Base-by-base conservation (phyloP, 1,140 invertebrate species). In the Drosophila gunungcola region DNA sequence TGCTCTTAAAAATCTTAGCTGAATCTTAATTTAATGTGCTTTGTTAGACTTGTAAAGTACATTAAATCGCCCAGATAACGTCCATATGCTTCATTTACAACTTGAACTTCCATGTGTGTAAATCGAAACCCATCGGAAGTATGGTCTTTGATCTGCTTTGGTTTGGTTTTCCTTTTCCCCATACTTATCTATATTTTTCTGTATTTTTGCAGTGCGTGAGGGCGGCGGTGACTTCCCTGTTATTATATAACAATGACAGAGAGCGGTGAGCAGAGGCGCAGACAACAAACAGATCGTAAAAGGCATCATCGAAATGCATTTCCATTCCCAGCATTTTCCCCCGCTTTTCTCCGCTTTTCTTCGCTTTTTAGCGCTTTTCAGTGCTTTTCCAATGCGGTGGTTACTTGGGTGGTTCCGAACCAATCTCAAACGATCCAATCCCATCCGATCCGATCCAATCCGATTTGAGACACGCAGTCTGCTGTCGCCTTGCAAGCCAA, bases 91-190 rank as follows among this genome's bases (percentile, higher is more conserved):
- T 29, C 46, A n/a, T 55, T 16, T 56, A 16, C 41, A 45, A 57
- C 41, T 21, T 45, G 7, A 34, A 32, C 48, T 12, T 39, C 48
- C 58, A 46, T 46, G 27, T 63, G 16, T 74, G 72, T 55, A 74
- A 74, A 49, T 39, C 16, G 51, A 74, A 49, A 74, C 70, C 42
- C 70, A 74, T 74, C 72, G 72, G 72, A 74, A 74, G 72, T 56
- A 56, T 70, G 45, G 27, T 64, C 52, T 56, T 64, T 74, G 70
- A 74, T 74, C 70, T 56, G 38, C 38, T 39, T n/a, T 36, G 49
- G 36, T 42, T 72, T 48, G 51, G 41, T 34, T 36, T 39, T n/a
- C n/a, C 16, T 55, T 55, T 70, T 49, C 36, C 41, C 49, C 61
- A 43, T 54, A 39, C 21, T 41, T 41, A 58, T 62, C 53, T 16